Base-by-base conservation (phyloP, 2,888 invertebrate species). In the Tenthredo scrophulariae region DNA sequence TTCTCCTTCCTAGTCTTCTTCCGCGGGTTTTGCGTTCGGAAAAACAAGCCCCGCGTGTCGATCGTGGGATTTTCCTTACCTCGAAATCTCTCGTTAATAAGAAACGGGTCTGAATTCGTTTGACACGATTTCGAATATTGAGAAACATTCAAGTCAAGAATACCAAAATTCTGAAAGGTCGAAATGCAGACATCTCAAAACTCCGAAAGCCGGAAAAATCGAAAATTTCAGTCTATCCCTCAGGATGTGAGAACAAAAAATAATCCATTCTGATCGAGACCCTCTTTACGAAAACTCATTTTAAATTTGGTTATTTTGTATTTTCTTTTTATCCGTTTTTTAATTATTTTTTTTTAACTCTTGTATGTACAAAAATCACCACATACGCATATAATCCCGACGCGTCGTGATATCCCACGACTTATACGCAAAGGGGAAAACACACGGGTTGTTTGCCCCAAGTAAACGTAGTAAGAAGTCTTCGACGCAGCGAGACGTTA, bases 401-500 rank as follows among this genome's bases (percentile, higher is more conserved):
- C 40, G 22, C 72, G 72, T 74, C 26, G 40, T 10, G 40, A 43
- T 74, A 74, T 74, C 72, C n/a, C 43, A 43, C 10, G 72, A 74
- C 58, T 62, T 40, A 80, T 37, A 62, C 80, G 54, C n/a, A 54
- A 54, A 40, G 37, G 58, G 37, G 40, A 80, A 40, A 80, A 80
- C 92, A 92, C 91, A 89, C 91, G 90, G 58, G 67, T 65, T 91
- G 92, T 92, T 90, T 93, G 89, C 88, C 87, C 87, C 85, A 90
- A 87, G 92, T 91, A 93, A 93, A 93, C 91, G 88, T 87, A 84
- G 75, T 54, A 84, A 83, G 83, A 87, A 88, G 89, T 90, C 89
- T 87, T 85, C 88, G 87, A 88, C 91, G 90, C 87, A 58, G 40
- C 88, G 91, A 92, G 92, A 93, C 92, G 93, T 91, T 90, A 93